phyloP scores from a whole-genome alignment of 2,113 vertebrate species.

The Chloropsis hardwickii region DNA sequence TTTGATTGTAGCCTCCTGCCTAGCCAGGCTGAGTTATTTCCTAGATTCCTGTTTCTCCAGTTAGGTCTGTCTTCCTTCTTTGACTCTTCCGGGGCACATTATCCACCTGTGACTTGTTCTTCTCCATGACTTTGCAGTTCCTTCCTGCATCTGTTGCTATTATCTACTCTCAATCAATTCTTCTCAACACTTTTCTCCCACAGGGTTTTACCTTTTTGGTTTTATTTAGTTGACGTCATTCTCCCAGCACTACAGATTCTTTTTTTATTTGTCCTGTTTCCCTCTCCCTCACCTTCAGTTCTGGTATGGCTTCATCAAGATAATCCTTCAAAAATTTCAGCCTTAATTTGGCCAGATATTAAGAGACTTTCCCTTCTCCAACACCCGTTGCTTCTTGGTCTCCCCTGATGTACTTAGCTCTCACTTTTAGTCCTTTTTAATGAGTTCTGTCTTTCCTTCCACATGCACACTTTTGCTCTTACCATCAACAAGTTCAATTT shows the following conservation, averaged over 20 bases:
- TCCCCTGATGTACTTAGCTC: background rate
- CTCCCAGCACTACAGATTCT: background rate
- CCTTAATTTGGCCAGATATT: background rate
- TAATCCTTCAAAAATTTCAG: background rate
- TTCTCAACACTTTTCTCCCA: background rate
- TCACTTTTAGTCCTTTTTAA: background rate
- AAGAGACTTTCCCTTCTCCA: background rate
- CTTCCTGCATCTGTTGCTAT: background rate
- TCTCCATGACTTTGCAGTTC: background rate
- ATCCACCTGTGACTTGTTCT: background rate
- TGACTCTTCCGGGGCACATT: background rate
- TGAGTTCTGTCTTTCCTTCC: background rate
- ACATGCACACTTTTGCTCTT: background rate
- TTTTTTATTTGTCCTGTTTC: background rate
- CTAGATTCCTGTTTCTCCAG: background rate
- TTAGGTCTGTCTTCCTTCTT: background rate
- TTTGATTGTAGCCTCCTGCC: background rate
- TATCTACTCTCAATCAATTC: background rate
- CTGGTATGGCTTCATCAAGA: background rate
- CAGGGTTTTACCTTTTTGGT: background rate
- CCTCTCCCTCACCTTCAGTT: background rate
- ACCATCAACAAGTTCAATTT: background rate
- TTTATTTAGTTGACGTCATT: background rate
- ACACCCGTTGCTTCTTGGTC: background rate
- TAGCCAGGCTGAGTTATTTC: background rate